Conservation (phyloP, 2,797 vertebrate genomes). For the Dallia pectoralis region DNA sequence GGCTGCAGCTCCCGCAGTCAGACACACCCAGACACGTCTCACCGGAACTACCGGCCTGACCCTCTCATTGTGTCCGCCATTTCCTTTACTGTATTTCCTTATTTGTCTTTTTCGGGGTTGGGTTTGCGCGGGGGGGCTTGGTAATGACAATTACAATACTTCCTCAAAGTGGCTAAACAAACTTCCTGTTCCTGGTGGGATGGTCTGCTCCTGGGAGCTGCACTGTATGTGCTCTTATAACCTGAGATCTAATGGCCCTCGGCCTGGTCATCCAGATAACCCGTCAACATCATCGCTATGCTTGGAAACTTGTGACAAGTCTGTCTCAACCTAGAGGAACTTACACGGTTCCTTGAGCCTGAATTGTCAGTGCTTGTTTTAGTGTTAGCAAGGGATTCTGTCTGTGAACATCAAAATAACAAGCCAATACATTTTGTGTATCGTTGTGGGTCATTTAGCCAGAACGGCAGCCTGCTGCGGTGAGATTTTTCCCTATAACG, state of each 20-base stretch:
- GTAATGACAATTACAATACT: slow-evolving; percentile 36
- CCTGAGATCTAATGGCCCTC: slow-evolving; percentile 16
- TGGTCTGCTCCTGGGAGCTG: slow-evolving; percentile 31
- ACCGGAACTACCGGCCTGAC: not conserved
- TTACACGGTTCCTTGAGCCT: not conserved
- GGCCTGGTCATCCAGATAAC: slow-evolving; percentile 24
- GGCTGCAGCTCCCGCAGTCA: not conserved
- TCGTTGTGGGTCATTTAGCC: not conserved
- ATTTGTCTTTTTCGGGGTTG: not conserved
- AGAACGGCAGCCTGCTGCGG: not conserved
- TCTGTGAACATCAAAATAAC: not conserved
- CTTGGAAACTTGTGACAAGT: slow-evolving; percentile 13
- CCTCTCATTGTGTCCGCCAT: slow-evolving; percentile 2
- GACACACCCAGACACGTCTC: slow-evolving; percentile 15
- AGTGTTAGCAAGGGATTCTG: not conserved
- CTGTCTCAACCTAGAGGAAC: not conserved
- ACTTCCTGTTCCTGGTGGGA: slow-evolving; percentile 45
- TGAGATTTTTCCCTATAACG: not conserved
- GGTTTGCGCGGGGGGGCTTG: not conserved
- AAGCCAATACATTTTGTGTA: not conserved
- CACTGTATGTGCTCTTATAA: slow-evolving; percentile 3
- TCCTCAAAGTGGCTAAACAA: slow-evolving; percentile 46
- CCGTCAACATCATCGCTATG: slow-evolving; percentile 23
- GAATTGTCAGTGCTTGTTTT: not conserved
- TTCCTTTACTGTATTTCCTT: not conserved